Conservation (phyloP, 2,888 invertebrate genomes). For the Malthinus flaveolus region DNA sequence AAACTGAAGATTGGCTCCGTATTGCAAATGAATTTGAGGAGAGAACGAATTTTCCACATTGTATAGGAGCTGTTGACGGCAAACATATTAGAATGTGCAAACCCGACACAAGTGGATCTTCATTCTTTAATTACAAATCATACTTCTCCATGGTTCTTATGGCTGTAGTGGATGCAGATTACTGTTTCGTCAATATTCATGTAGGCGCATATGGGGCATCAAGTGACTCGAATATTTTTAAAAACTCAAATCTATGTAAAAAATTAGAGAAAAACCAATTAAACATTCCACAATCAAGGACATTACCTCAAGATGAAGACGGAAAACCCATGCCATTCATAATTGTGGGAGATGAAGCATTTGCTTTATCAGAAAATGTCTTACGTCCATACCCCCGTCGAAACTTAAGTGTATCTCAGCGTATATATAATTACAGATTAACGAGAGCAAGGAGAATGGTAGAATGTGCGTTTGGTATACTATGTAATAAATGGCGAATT, state of each 20-base stretch:
- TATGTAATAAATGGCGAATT: conserved; percentile 12
- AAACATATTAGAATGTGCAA: conserved; percentile 2
- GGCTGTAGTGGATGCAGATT: conserved; percentile 40
- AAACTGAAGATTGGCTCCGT: conserved; percentile 2
- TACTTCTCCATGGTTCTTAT: conserved; percentile 41
- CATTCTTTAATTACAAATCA: conserved; percentile 21
- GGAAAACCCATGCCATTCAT: conserved; percentile 30
- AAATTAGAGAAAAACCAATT: background rate
- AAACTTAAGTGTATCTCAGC: background rate
- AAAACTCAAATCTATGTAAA: conserved; percentile 1
- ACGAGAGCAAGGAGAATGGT: conserved; percentile 8
- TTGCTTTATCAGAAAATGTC: background rate
- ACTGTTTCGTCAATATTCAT: conserved; percentile 40
- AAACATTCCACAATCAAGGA: conserved; percentile 31
- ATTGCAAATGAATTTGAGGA: background rate
- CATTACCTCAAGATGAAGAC: conserved; percentile 37
- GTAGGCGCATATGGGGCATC: conserved; percentile 40
- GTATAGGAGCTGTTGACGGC: conserved; percentile 5
- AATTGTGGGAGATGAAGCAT: conserved; percentile 36
- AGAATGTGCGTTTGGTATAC: conserved; percentile 16
- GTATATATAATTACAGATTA: conserved; percentile 9
- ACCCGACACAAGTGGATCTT: background rate
- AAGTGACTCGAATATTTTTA: conserved; percentile 36
- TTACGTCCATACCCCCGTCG: conserved; percentile 4
- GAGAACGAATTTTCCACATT: background rate